Percentiles rank a stretch among this genome's conserved stretches.
Evolutionary conservation across 1,140 invertebrate genomes (phyloP).

Genomic region (Andricus grossulariae): DNA sequence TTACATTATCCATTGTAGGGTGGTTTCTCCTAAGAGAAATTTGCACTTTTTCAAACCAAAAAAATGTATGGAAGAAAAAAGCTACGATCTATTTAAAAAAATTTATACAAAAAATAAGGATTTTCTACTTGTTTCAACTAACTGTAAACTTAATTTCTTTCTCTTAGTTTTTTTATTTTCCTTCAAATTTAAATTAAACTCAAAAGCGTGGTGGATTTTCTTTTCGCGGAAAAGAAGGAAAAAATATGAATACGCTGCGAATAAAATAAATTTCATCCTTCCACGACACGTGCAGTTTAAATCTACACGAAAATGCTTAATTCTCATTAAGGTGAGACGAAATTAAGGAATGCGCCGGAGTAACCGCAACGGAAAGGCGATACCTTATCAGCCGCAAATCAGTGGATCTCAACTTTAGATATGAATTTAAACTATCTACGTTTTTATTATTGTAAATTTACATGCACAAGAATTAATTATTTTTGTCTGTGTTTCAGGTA

Average conservation of each 20-base stretch:
- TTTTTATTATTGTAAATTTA: not conserved
- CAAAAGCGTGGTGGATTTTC: not conserved
- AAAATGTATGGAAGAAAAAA: too few relatives aligned
- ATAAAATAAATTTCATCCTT: constrained; percentile 3
- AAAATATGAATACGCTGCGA: not conserved
- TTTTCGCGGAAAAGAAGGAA: not conserved
- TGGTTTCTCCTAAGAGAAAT: too few relatives aligned
- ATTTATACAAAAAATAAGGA: not conserved
- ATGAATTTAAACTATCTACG: not conserved
- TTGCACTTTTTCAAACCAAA: too few relatives aligned
- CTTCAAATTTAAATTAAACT: not conserved
- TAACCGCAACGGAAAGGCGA: constrained; percentile 34
- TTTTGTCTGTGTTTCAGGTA: not conserved
- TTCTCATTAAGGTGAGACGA: constrained; percentile 38
- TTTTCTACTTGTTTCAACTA: not conserved
- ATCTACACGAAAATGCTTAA: constrained; percentile 20
- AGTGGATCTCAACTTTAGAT: constrained; percentile 52
- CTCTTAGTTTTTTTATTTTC: not conserved
- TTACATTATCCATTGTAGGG: too few relatives aligned
- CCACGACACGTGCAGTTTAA: not conserved
- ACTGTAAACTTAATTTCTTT: not conserved
- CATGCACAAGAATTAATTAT: not conserved
- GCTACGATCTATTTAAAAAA: too few relatives aligned
- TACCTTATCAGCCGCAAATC: constrained; percentile 52
- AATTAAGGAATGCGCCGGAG: constrained; percentile 39